Evolutionary conservation across 2,888 invertebrate species (phyloP), one percentile per base, ranked within the genome.

Genomic region (Punctoribates punctum): DNA sequence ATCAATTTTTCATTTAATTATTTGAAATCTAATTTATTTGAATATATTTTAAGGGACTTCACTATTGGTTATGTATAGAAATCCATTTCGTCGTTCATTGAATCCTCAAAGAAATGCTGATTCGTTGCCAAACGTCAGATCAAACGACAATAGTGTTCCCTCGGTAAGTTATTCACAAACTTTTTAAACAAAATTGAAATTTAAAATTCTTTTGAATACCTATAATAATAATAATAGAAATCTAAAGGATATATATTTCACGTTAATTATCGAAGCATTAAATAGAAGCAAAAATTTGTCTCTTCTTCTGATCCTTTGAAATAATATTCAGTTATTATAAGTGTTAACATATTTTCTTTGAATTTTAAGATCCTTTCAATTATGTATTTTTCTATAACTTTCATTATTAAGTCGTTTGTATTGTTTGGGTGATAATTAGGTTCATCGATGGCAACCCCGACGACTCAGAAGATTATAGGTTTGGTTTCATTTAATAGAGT

Each of bases 21-120:
- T 20, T 13, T 34, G 13, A 17, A 38, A n/a, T 9, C 3, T 25
- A 38, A 27, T 11, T 20, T 27, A 13, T 27, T 27, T 62, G 27
- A 54, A n/a, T 54, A n/a, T 23, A 54, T 54, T 72, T 38, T 72
- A n/a, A 73, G 73, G 73, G 11, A 48, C 73, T 38, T 25, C 73
- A 17, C 73, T 73, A 11, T 73, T 73, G 23, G 73, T 73, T 8
- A 48, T 73, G 73, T 48, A 73, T 54, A 73, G 46, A n/a, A 54
- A 48, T 9, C 73, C 73, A n/a, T 73, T 73, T 34, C 6, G 73
- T 11, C 38, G 48, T 25, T 4, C 8, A 34, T 11, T n/a, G 3
- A 20, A 6, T 34, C 3, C 23, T 23, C 23, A 60, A 23, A 60
- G 23, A 15, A 48, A n/a, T 48, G 54, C 54, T 8, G 54, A 1